Base-by-base conservation (phyloP, 2,797 vertebrate genomes). In the Rousettus madagascariensis region DNA sequence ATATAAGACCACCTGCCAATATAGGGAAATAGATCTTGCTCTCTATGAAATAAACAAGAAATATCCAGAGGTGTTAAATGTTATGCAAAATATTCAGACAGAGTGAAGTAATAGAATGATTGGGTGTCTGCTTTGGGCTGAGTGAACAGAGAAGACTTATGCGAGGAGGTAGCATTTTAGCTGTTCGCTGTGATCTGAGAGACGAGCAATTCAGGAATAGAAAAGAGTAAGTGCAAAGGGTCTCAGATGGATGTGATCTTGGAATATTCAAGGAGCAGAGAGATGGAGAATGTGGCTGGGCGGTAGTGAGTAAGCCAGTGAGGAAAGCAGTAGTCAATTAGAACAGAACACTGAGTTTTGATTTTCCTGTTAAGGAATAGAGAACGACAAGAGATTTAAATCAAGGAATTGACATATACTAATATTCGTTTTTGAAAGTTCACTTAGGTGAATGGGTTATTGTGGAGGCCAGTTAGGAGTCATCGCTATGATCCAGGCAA, bases 261-360 rank as follows among this genome's bases (percentile, higher is more conserved):
- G 5, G 51, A 53, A 36, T 83, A 33, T 17, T 55, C 28, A 53
- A 30, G 57, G 41, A 53, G 36, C 11, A 61, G 41, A 79, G n/a
- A 15, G 59, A 57, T n/a, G 68, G 61, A 63, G 13, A 53, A 4
- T 10, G 10, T 57, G 51, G 4, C 20, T 20, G 28, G 69, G 49
- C 6, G 3, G 4, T 30, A 53, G 41, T 33, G 30, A 71, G 16
- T n/a, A 19, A 57, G 6, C 5, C 0, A 4, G 24, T 0, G 0
- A 71, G 72, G 59, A 53, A 75, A 69, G 36, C 41, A 28, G 41
- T 7, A 59, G 24, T 75, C 28, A 17, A 51, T 26, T 33, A n/a
- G 75, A 91, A 51, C 46, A 66, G 88, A 36, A 68, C 26, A 16
- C 11, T 33, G 17, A 28, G 11, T 63, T 66, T 61, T n/a, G 17